Evolutionary conservation across 1,140 invertebrate genomes (phyloP).

Genomic region (Acromyrmex heyeri): DNA sequence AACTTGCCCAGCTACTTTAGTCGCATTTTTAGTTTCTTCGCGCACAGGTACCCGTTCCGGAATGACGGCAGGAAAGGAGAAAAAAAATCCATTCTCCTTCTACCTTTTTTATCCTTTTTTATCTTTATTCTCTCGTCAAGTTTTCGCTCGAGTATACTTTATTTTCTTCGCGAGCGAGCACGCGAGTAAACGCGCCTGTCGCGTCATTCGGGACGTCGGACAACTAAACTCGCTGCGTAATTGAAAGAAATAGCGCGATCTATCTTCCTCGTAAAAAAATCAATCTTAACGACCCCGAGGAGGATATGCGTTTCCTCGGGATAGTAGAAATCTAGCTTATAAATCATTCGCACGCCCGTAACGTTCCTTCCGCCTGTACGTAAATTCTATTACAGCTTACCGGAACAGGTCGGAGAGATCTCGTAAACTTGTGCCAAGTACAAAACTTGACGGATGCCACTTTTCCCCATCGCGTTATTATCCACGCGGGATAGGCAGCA

Average conservation of each 20-base stretch:
- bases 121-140: not conserved
- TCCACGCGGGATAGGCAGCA: not conserved
- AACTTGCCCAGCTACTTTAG: slow-evolving; percentile 48
- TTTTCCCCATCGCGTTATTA: slow-evolving; percentile 40
- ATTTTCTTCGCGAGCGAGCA: slow-evolving; percentile 2
- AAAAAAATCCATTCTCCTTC: slow-evolving; percentile 31
- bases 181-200: not conserved
- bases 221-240: slow-evolving; percentile 45
- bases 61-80: slow-evolving; percentile 27
- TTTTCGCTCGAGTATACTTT: slow-evolving; percentile 40
- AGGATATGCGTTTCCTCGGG: slow-evolving; percentile 43
- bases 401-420: slow-evolving; percentile 5
- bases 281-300: slow-evolving; percentile 55
- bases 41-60: slow-evolving; percentile 33
- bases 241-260: slow-evolving; percentile 61
- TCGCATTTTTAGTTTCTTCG: slow-evolving; percentile 48
- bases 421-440: slow-evolving; percentile 44
- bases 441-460: slow-evolving; percentile 59
- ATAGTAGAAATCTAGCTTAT: slow-evolving; percentile 35
- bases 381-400: slow-evolving; percentile 53
- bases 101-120: not conserved
- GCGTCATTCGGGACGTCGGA: slow-evolving; percentile 35
- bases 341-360: slow-evolving; percentile 50
- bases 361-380: slow-evolving; percentile 14
- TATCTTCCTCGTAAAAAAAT: slow-evolving; percentile 61